Percentiles rank a stretch among this genome's conserved stretches.
phyloP scores from a whole-genome alignment of 2,888 invertebrate species.

The Aphodius granarius region DNA sequence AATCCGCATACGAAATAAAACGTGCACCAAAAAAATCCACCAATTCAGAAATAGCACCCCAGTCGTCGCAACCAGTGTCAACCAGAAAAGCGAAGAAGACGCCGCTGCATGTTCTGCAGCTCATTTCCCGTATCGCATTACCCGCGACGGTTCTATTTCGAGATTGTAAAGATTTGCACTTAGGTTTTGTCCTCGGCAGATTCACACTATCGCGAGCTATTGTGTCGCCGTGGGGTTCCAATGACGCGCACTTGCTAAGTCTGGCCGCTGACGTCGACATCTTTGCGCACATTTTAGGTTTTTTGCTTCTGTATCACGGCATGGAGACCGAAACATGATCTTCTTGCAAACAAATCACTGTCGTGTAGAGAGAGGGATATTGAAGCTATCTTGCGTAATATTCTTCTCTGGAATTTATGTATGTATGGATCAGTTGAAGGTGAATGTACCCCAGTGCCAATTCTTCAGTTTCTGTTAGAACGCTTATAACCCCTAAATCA shows the following conservation, averaged over 20 bases:
- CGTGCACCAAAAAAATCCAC: too few relatives aligned
- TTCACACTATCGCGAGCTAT: conserved; percentile 12
- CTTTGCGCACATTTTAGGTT: background rate
- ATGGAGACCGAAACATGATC: background rate
- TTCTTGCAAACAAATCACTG: background rate
- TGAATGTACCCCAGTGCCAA: too few relatives aligned
- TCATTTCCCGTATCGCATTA: conserved; percentile 30
- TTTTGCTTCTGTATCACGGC: background rate
- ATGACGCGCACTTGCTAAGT: background rate
- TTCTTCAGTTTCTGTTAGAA: too few relatives aligned
- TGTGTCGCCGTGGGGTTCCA: conserved; percentile 16
- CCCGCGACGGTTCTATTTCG: conserved; percentile 28
- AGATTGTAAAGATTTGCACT: conserved; percentile 30
- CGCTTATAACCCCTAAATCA: too few relatives aligned
- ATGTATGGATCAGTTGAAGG: too few relatives aligned
- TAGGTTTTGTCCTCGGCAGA: conserved; percentile 27
- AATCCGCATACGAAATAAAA: too few relatives aligned
- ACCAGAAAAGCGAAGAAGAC: background rate
- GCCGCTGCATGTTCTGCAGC: conserved; percentile 26
- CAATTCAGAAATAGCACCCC: too few relatives aligned
- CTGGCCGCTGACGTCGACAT: background rate
- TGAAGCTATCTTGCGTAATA: background rate
- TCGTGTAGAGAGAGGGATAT: background rate
- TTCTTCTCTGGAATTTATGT: background rate
- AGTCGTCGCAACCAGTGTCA: too few relatives aligned